Evolutionary conservation across 92 coral and sea anemone species (phyloP), one percentile per base, ranked within the genome.

Genomic region (Paragorgia papillata): DNA sequence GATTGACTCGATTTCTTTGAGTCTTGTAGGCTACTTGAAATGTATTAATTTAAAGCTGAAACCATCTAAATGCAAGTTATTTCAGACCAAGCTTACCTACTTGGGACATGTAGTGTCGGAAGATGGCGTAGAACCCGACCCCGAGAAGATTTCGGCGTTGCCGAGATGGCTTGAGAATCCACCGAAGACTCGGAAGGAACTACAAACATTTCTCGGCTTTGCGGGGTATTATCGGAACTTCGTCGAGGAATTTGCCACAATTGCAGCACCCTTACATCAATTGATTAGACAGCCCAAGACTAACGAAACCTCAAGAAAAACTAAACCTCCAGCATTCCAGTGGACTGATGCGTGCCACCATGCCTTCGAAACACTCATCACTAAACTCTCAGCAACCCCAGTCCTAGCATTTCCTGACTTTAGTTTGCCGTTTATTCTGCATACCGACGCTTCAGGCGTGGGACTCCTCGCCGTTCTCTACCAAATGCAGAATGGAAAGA

Each of bases 161-260:
- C 56, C 40, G 56, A 79, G 79, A 31, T 84, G 84, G 77, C 34
- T 46, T 57, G 67, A 28, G 7, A 48, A 53, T 9, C 76, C 78
- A 9, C 74, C 84, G 27, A 56, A 63, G 78, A 81, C 50, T 41
- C 41, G 54, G 22, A 77, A 82, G 62, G 83, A 82, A 37, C 84
- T 87, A 1, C 87, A 83, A 62, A 83, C 76, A 2, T 82, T 86
- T 40, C 57, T 83, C 58, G 87, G 87, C 6, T 83, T 87, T 41
- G 91, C 88, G 0, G 83, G 85, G 17, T 79, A 83, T 56, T 87
- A 83, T 55, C 74, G 80, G 18, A 70, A 77, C 24, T 87, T 87
- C 14, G 82, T 87, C 35, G 74, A 79, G 58, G 65, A 51, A 30
- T 87, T 83, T 65, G 61, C 85, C 37, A 71, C 55, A 64, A 73